A percentile compares a stretch with the other conserved stretches of the same genome.
These are phyloP conservation scores for human DNA, from an alignment of 2,113 vertebrate species.

Conservation along the genomic window DNA sequence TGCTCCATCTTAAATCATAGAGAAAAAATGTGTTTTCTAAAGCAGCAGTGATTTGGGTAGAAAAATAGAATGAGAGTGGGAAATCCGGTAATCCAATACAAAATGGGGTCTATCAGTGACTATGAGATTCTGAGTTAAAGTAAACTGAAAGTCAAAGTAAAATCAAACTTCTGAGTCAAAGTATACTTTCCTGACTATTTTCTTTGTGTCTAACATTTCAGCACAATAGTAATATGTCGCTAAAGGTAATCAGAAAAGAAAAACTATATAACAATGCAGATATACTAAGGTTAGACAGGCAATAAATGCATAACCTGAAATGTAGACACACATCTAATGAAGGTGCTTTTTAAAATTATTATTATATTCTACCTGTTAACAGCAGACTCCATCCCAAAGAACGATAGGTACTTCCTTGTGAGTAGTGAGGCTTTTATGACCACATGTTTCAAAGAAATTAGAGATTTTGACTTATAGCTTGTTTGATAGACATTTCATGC, in stretches of 20 bases:
- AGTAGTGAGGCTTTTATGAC: neutral
- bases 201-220: neutral
- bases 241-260: neutral
- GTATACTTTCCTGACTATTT: neutral
- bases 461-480: neutral
- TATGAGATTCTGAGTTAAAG: neutral
- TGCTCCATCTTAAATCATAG: neutral
- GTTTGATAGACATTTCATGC: neutral
- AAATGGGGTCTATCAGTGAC: neutral
- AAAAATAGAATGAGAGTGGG: neutral
- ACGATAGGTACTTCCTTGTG: neutral
- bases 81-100: neutral
- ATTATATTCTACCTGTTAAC: neutral
- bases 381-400: neutral
- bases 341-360: neutral
- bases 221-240: neutral
- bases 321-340: neutral
- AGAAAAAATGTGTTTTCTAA: neutral
- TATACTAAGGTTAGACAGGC: neutral
- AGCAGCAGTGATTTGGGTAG: neutral
- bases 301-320: neutral
- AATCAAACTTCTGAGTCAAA: neutral
- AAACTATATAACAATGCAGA: constrained; percentile 19
- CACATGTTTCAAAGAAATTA: neutral
- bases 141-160: neutral